Evolutionary conservation across 1,140 invertebrate genomes (phyloP).

Genomic region (Carposina sasakii): DNA sequence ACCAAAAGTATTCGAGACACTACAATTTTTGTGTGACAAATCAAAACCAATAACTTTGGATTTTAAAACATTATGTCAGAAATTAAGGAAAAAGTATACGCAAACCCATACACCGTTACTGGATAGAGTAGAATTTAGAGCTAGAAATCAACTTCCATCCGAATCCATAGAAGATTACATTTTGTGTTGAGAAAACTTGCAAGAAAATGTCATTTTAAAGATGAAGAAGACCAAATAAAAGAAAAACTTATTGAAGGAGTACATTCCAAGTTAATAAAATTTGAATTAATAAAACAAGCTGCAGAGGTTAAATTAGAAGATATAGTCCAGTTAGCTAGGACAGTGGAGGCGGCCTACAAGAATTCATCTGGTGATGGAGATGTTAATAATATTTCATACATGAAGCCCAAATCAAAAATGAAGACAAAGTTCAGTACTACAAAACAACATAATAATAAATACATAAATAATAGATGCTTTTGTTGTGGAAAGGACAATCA

Average conservation of each 20-base stretch:
- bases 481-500: too few species aligned
- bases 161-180: conserved; percentile 2
- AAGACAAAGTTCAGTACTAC: too few species aligned
- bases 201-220: not conserved
- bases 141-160: not conserved
- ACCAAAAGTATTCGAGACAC: not conserved
- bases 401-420: too few species aligned
- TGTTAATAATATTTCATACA: too few species aligned
- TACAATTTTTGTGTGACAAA: not conserved
- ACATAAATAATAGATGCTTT: too few species aligned
- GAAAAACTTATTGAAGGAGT: conserved; percentile 5
- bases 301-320: not conserved
- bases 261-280: not conserved
- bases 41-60: not conserved
- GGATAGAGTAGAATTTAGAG: not conserved
- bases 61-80: not conserved
- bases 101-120: not conserved
- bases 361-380: too few species aligned
- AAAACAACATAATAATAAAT: too few species aligned
- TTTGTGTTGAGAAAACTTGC: not conserved
- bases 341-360: not conserved
- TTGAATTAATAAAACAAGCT: not conserved
- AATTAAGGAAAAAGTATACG: not conserved
- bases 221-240: not conserved
- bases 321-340: not conserved